These are phyloP conservation scores for Nipponacmea schrenckii DNA, from an alignment of 2,888 invertebrate genomes.

Conservation along the genomic window DNA sequence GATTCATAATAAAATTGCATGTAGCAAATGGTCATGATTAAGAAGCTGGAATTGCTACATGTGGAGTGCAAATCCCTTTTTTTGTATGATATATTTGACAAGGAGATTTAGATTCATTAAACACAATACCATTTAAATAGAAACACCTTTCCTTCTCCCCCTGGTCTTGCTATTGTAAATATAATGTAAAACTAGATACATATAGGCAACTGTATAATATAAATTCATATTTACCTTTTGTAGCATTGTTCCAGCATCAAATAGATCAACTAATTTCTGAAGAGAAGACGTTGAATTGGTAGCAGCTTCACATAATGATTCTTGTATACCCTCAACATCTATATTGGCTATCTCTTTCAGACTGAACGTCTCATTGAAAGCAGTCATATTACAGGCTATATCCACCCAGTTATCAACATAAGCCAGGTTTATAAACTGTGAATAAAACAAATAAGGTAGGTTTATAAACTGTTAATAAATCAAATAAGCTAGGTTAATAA, in stretches of 20 bases:
- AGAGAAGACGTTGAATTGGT: conserved; percentile 13
- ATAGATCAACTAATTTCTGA: conserved; percentile 31
- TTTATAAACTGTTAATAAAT: too few species aligned
- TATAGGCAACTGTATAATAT: too few species aligned
- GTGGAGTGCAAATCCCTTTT: too few species aligned
- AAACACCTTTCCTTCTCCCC: too few species aligned
- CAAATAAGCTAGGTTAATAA: too few species aligned
- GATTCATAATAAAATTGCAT: background rate
- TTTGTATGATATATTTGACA: too few species aligned
- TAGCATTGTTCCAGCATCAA: conserved; percentile 31
- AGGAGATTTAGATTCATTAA: too few species aligned
- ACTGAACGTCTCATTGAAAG: conserved; percentile 40
- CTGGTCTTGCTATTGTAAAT: too few species aligned
- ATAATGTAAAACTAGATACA: too few species aligned
- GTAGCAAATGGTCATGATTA: too few species aligned
- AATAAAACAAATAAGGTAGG: conserved; percentile 6
- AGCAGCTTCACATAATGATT: conserved; percentile 42
- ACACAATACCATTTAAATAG: background rate
- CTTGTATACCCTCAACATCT: conserved; percentile 31
- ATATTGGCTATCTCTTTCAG: conserved; percentile 38
- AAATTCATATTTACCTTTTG: conserved; percentile 21
- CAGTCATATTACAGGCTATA: conserved; percentile 36
- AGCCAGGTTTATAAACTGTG: conserved; percentile 39
- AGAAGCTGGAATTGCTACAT: too few species aligned
- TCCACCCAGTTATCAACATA: conserved; percentile 36